phyloP scores from a whole-genome alignment of 53 echinoderm and acorn worm species.

The Paracentrotus lividus region DNA sequence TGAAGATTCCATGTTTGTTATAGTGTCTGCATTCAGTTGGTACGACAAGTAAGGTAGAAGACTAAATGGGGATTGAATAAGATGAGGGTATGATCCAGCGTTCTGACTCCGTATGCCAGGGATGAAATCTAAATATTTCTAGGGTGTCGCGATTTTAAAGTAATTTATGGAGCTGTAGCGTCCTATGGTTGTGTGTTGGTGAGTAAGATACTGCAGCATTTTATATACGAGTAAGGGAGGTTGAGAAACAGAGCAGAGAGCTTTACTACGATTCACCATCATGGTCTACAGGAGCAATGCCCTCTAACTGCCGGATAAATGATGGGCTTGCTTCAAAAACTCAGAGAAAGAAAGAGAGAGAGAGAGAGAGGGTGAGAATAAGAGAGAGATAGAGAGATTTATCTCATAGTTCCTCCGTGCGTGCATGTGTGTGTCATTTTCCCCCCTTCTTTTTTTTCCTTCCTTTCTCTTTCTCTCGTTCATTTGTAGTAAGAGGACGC shows the following conservation, averaged over 20 bases:
- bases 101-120: background rate
- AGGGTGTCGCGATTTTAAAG: conserved; percentile 41
- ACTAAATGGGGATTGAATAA: background rate
- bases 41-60: background rate
- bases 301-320: conserved; percentile 55
- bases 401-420: background rate
- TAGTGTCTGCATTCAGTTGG: background rate
- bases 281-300: conserved; percentile 43
- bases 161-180: conserved; percentile 25
- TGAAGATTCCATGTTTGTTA: background rate
- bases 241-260: conserved; percentile 15
- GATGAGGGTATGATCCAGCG: background rate
- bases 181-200: background rate
- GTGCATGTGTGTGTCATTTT: conserved; percentile 35
- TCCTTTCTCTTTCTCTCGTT: background rate
- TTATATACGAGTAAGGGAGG: background rate
- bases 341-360: conserved; percentile 37
- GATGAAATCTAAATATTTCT: background rate
- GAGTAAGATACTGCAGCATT: background rate
- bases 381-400: conserved; percentile 46
- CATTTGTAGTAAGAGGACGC: conserved; percentile 34
- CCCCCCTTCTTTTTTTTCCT: conserved; percentile 52
- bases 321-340: conserved; percentile 60
- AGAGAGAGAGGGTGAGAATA: conserved; percentile 46
- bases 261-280: conserved; percentile 48